Conservation (phyloP, 2,113 vertebrate genomes). For the Ramphastos sulfuratus region DNA sequence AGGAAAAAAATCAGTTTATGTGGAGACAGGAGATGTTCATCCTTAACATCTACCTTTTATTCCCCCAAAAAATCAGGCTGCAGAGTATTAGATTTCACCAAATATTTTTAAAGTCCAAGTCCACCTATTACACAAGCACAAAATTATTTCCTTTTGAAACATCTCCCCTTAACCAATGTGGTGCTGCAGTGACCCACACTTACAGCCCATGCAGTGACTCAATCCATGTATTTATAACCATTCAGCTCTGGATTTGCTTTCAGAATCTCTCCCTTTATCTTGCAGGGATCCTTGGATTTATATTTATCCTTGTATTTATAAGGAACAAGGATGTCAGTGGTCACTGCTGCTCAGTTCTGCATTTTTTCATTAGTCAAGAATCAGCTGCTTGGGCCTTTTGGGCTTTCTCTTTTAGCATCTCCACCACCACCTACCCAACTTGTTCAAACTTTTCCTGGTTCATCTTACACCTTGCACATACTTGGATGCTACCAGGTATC, state of each 20-base stretch:
- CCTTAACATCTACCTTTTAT: background rate
- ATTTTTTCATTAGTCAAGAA: background rate
- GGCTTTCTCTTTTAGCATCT: too few relatives aligned
- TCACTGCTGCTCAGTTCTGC: background rate
- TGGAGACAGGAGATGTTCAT: background rate
- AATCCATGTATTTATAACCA: background rate
- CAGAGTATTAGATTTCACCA: background rate
- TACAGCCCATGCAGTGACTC: background rate
- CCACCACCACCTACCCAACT: background rate
- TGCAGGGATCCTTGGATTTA: too few relatives aligned
- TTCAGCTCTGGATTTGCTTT: background rate
- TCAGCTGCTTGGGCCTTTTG: background rate
- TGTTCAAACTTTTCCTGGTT: background rate
- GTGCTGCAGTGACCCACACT: background rate
- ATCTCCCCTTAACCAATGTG: background rate
- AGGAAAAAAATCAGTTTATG: background rate
- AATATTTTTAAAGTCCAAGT: background rate
- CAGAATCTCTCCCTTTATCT: background rate
- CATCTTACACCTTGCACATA: background rate
- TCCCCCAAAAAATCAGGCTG: background rate
- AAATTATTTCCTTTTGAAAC: background rate
- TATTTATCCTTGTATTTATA: background rate
- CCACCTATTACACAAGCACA: background rate
- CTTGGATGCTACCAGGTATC: background rate
- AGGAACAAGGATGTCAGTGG: background rate